Percentiles rank a stretch among this genome's conserved stretches.
phyloP scores from a whole-genome alignment of 2,888 invertebrate genomes.

The Alentia gelatinosa region DNA sequence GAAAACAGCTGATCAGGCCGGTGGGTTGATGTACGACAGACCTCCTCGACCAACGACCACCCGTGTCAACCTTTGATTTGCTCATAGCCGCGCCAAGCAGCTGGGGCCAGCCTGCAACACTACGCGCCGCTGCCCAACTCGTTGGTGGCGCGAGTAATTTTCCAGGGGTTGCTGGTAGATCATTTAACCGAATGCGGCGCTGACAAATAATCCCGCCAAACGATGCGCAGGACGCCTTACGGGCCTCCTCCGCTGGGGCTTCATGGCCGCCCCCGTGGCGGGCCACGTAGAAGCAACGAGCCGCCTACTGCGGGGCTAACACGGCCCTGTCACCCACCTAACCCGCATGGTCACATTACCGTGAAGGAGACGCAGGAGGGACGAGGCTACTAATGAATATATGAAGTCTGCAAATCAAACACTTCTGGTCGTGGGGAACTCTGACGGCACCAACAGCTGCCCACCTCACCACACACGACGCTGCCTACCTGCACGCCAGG shows the following conservation, averaged over 20 bases:
- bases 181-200: not conserved
- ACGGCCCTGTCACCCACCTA: not conserved
- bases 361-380: not conserved
- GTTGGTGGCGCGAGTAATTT: not conserved
- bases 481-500: too few relatives aligned
- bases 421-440: too few relatives aligned
- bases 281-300: not conserved
- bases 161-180: not conserved
- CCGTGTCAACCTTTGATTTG: not conserved
- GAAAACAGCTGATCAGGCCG: constrained; percentile 1
- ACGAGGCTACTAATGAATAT: not conserved
- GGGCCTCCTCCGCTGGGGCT: not conserved
- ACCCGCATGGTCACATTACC: not conserved
- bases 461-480: too few relatives aligned
- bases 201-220: not conserved
- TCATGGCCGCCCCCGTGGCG: not conserved
- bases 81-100: not conserved
- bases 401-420: constrained; percentile 27
- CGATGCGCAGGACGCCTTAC: not conserved
- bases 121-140: not conserved
- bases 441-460: too few relatives aligned
- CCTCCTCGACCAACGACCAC: not conserved
- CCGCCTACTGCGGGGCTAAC: not conserved
- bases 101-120: not conserved
- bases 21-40: not conserved